Evolutionary conservation across 1,140 invertebrate species (phyloP), one percentile per base, ranked within the genome.

Genomic region (Drosophila parabipectinata): DNA sequence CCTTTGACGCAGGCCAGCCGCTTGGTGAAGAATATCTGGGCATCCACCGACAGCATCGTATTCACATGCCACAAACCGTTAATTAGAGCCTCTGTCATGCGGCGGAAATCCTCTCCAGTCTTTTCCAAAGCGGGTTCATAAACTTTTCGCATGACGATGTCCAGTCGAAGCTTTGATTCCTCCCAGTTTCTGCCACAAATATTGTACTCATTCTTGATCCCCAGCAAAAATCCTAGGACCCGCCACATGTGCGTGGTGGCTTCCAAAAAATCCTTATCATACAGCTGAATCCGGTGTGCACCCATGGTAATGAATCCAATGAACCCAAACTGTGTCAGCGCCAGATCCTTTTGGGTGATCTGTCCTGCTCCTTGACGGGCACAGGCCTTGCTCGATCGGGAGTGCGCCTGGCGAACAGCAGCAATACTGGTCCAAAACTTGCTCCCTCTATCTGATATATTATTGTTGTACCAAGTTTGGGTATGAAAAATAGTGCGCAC

Each of bases 211-310:
- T 98, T 97, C 68, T 97, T 94, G 12, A 98, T 94, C 2, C 97
- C 97, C 47, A 98, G 93, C 79, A 96, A 91, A 77, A 95, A 94
- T 1, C 97, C 97, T 30, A 98, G 94, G 1, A 96, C 95, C 44
- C 94, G 93, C 97, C 97, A 98, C 76, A 98, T 95, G 88, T 98
- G 97, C 1, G 96, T 91, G 52, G 96, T 95, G n/a, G 95, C 95
- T 51, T 96, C 95, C n/a, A 95, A 79, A 53, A 96, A 95, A 24
- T 94, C 93, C 8, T 93, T 76, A 15, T 92, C 93, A 10, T 93
- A 47, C 2, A 97, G 92, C 1, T 96, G 96, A 30, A 97, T 93
- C 32, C 94, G 90, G 47, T 95, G 91, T 0, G 95, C 94, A 41
- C 94, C 94, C 4, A 96, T 67, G 0, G 97, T 77, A 1, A 95